Evolutionary conservation across 1,140 invertebrate species (phyloP).

Genomic region (Delia radicum): DNA sequence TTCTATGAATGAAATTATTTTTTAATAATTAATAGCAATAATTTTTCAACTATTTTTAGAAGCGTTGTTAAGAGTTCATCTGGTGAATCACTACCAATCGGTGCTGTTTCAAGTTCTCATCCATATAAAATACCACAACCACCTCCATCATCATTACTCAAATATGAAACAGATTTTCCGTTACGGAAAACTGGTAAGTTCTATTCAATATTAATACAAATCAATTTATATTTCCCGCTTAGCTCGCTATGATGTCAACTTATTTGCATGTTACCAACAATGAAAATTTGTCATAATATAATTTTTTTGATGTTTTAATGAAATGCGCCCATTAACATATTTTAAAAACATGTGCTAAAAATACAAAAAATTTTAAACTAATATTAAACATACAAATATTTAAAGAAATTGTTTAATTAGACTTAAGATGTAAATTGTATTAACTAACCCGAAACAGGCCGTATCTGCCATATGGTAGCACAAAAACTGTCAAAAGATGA

Average conservation of each 20-base stretch:
- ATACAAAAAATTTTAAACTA: slow-evolving; percentile 10
- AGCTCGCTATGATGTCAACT: background rate
- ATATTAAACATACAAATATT: too few species aligned
- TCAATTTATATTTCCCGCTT: background rate
- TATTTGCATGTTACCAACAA: background rate
- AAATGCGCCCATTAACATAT: background rate
- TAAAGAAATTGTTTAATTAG: too few species aligned
- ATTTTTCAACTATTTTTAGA: slow-evolving; percentile 44
- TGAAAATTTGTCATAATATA: slow-evolving; percentile 6
- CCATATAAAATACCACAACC: slow-evolving; percentile 66
- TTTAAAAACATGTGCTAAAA: background rate
- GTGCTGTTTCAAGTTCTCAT: slow-evolving; percentile 62
- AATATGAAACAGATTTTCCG: slow-evolving; percentile 86
- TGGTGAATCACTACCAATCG: slow-evolving; percentile 62
- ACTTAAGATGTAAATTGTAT: too few species aligned
- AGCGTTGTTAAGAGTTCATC: slow-evolving; percentile 64
- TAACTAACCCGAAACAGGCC: too few species aligned
- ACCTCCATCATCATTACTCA: slow-evolving; percentile 60
- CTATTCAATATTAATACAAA: background rate
- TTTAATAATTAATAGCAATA: background rate
- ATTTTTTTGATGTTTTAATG: background rate
- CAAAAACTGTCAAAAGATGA: too few species aligned
- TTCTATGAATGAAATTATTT: background rate
- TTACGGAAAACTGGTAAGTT: slow-evolving; percentile 88
- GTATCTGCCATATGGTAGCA: too few species aligned